These are phyloP conservation scores for Ahaetulla prasina DNA, from an alignment of 2,113 vertebrate species.

Conservation along the genomic window DNA sequence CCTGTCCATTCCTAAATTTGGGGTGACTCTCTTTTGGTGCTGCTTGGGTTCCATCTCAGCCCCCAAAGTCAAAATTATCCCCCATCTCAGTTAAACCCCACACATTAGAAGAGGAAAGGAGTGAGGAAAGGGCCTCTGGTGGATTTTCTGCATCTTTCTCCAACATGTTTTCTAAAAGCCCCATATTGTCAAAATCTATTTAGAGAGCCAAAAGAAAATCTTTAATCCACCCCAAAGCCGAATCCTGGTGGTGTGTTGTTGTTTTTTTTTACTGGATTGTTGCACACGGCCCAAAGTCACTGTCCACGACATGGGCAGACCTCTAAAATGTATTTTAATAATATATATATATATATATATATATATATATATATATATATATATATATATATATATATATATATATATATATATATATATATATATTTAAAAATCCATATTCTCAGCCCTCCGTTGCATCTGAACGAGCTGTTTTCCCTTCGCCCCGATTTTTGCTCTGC, in stretches of 20 bases:
- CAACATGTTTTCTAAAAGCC: neutral
- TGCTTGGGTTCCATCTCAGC: neutral
- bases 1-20: neutral
- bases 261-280: too few relatives aligned
- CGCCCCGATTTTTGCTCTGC: neutral
- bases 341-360: too few relatives aligned
- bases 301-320: too few relatives aligned
- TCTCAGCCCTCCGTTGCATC: too few relatives aligned
- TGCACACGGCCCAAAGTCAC: neutral
- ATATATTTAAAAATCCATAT: too few relatives aligned
- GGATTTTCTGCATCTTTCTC: neutral
- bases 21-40: neutral
- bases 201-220: neutral
- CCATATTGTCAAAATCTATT: neutral
- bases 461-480: too few relatives aligned
- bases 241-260: accelerated
- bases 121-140: too few relatives aligned
- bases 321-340: neutral
- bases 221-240: neutral
- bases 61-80: neutral
- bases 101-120: neutral
- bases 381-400: too few relatives aligned
- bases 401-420: too few relatives aligned
- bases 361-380: too few relatives aligned
- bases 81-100: neutral